Evolutionary conservation across 1,140 invertebrate species (phyloP), one percentile per base, ranked within the genome.

Genomic region (Chymomyza costata): DNA sequence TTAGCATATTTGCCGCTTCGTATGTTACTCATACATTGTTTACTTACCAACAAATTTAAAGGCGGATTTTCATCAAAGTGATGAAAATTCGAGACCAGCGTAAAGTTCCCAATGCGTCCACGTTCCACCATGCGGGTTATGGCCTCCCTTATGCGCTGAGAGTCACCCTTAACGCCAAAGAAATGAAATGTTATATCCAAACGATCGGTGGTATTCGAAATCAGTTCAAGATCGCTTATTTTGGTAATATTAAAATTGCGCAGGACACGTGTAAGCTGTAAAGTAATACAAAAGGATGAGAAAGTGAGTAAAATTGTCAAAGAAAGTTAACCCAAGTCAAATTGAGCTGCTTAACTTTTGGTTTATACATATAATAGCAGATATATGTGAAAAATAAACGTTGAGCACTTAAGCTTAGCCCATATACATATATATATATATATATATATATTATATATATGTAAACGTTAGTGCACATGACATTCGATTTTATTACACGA

Each of bases 221-320:
- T 86, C 51, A 93, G 86, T 87, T 91, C 89, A 43, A 92, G 86
- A 66, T 91, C 91, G 68, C 90, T 91, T 58, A 90, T 88, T 51
- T 89, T 88, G 1, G 89, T 89, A 14, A 92, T 89, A 71, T 91
- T 91, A n/a, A 89, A 89, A 52, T 88, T 88, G 69, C 86, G 88
- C 57, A 92, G 85, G 55, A 91, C 91, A 43, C 88, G 89, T 3
- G 88, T 87, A 21, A 93, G 87, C 91, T 93, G 87, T 49, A 88
- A 89, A 59, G 87, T 49, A 88, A 89, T 58, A 2, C 2, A 13
- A 34, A 19, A 7, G 0, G 16, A n/a, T n/a, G n/a, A n/a, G n/a
- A n/a, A n/a, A n/a, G n/a, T n/a, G n/a, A n/a, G n/a, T n/a, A n/a
- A n/a, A n/a, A n/a, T n/a, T n/a, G n/a, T n/a, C n/a, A n/a, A n/a